Conservation (phyloP, 1,140 invertebrate species). For the Melitaea cinxia region DNA sequence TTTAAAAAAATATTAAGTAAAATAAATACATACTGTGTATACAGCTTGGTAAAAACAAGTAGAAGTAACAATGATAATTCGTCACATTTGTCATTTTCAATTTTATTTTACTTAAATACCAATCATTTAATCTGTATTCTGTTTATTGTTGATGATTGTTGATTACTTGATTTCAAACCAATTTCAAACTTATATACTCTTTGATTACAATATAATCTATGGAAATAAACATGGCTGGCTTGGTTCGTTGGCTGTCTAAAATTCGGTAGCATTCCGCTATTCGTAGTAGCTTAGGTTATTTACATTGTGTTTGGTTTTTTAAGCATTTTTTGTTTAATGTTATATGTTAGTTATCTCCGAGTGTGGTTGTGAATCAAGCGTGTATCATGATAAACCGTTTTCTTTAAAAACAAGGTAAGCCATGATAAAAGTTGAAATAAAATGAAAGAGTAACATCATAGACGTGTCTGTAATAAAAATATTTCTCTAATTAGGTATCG, state of each 20-base stretch:
- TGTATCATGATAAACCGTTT: slow-evolving; percentile 68
- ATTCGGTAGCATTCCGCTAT: slow-evolving; percentile 49
- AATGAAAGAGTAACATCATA: slow-evolving; percentile 14
- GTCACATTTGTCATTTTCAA: too few relatives aligned
- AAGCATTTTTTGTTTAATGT: slow-evolving; percentile 28
- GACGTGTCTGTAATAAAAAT: slow-evolving; percentile 44
- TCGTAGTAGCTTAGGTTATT: slow-evolving; percentile 44
- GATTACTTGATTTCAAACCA: neutral
- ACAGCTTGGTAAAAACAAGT: too few relatives aligned
- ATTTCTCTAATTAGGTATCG: slow-evolving; percentile 77
- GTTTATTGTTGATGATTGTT: too few relatives aligned
- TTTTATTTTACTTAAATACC: too few relatives aligned
- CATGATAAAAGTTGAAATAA: slow-evolving; percentile 28
- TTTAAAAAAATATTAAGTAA: too few relatives aligned
- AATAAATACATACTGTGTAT: too few relatives aligned
- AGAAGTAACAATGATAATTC: too few relatives aligned
- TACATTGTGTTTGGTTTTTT: slow-evolving; percentile 39
- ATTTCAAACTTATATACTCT: too few relatives aligned
- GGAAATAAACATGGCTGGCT: slow-evolving; percentile 53
- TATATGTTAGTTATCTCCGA: slow-evolving; percentile 19
- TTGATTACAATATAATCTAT: slow-evolving; percentile 41
- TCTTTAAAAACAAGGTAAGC: slow-evolving; percentile 68
- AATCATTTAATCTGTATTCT: too few relatives aligned
- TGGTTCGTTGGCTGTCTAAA: slow-evolving; percentile 52
- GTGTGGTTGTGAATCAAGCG: slow-evolving; percentile 47